Percentiles rank a stretch among this genome's conserved stretches.
These are phyloP conservation scores for Lydus trimaculatus DNA, from an alignment of 2,888 invertebrate genomes.

Conservation along the genomic window DNA sequence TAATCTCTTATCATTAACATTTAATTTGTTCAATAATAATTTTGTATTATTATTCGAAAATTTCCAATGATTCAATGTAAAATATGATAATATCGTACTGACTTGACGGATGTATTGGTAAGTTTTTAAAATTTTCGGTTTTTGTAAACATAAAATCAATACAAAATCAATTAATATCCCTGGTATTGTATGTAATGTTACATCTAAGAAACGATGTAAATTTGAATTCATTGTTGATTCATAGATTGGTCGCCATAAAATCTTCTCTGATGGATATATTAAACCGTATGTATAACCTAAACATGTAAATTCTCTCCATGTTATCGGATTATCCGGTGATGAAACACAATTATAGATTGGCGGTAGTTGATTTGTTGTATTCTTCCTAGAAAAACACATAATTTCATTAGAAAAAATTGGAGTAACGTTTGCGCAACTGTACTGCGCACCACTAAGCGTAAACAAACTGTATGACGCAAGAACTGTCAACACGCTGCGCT, in stretches of 20 bases:
- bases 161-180: conserved; percentile 67
- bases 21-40: conserved; percentile 66
- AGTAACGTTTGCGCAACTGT: no score
- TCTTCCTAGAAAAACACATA: no score
- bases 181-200: conserved; percentile 69
- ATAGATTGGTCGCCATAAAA: conserved; percentile 62
- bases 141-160: conserved; percentile 59
- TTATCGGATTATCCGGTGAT: conserved; percentile 77
- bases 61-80: conserved; percentile 75
- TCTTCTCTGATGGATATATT: conserved; percentile 63
- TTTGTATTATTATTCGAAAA: conserved; percentile 73
- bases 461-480: no score
- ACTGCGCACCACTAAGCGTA: no score
- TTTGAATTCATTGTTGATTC: conserved; percentile 50
- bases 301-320: conserved; percentile 75
- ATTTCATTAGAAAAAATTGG: no score
- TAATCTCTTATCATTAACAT: conserved; percentile 62
- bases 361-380: conserved; percentile 30
- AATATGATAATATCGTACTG: conserved; percentile 75
- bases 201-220: conserved; percentile 58
- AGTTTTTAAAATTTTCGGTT: conserved; percentile 72
- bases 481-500: no score
- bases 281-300: conserved; percentile 64
- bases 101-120: conserved; percentile 84
- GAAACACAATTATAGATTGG: conserved; percentile 88